These are phyloP conservation scores for Felis catus DNA, from an alignment of 2,113 vertebrate genomes.

Conservation along the genomic window DNA sequence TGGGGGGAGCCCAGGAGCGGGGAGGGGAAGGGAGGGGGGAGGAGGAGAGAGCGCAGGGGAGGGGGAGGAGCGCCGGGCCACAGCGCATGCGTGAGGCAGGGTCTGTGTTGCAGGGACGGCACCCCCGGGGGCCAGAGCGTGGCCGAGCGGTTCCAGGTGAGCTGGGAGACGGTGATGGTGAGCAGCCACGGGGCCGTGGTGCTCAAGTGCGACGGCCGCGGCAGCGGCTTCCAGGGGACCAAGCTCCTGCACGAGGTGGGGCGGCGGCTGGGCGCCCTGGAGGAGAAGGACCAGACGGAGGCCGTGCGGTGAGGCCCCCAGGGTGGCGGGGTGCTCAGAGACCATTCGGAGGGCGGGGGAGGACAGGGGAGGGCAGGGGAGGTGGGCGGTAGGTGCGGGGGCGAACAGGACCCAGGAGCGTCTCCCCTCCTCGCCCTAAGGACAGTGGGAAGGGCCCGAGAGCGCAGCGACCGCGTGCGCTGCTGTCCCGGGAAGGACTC, in stretches of 20 bases:
- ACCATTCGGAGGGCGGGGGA: not conserved
- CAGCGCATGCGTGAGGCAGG: rapidly evolving
- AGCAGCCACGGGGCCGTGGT: constrained; percentile 92
- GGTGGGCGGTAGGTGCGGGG: no score
- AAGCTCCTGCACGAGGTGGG: constrained; percentile 93
- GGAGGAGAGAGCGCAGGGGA: no score
- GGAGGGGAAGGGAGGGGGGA: rapidly evolving
- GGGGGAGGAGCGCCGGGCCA: no score
- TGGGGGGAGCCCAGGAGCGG: no score
- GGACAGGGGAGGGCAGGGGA: not conserved
- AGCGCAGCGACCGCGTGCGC: no score
- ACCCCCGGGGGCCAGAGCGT: constrained; percentile 94
- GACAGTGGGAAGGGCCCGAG: no score
- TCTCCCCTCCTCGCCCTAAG: no score
- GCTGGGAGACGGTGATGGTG: constrained; percentile 94
- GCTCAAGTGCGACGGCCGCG: constrained; percentile 92
- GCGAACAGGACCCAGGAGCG: not conserved
- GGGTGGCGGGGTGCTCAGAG: not conserved
- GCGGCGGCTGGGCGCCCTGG: constrained; percentile 89
- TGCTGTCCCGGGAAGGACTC: no score
- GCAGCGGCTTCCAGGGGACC: constrained; percentile 95
- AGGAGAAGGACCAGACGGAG: constrained; percentile 93
- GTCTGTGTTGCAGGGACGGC: constrained; percentile 87
- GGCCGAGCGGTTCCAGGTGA: constrained; percentile 90
- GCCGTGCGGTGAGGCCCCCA: constrained; percentile 88